Evolutionary conservation across 1,140 invertebrate species (phyloP), one percentile per base, ranked within the genome.

Genomic region (Stenopsyche tienmushanensis): DNA sequence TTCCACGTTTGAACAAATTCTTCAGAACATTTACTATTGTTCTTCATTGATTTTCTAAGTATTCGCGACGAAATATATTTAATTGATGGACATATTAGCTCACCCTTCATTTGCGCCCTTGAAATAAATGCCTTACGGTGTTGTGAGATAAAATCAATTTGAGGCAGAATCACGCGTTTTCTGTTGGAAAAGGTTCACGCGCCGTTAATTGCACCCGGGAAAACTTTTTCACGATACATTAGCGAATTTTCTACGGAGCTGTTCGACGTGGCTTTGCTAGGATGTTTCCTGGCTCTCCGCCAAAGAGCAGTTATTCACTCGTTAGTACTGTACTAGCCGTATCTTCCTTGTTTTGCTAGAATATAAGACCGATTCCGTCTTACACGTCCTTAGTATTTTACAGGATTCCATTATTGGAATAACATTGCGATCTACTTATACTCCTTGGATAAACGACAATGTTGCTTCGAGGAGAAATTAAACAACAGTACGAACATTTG

Each of bases 161-260:
- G 29, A 13, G 13, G 29, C 29, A 13, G 29, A 34, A 13, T 13
- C 29, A 34, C 29, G 50, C 24, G n/a, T 20, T 55, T 20, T 29
- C 21, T 55, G n/a, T 39, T 29, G 47, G 21, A 29, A 25, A n/a
- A 3, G 26, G 25, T 55, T 55, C 52, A 55, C 52, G 52, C 52
- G 52, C 52, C 52, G 52, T 55, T 55, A 55, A 55, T 55, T 55
- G 52, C 52, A 17, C 24, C 52, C 5, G 50, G 53, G 42, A 42
- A 42, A 17, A 55, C 15, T 57, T 57, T 57, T 57, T 57, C 54
- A 57, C 54, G 54, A 57, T 57, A 57, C 54, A 57, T 57, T 57
- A 57, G 54, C 54, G 39, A 57, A 42, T 57, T 57, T 57, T 18
- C 53, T 17, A 29, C 25, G 25, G 21, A n/a, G 53, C 15, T 21